Evolutionary conservation across 2,113 vertebrate genomes (phyloP).

Genomic region (Serinus canaria): DNA sequence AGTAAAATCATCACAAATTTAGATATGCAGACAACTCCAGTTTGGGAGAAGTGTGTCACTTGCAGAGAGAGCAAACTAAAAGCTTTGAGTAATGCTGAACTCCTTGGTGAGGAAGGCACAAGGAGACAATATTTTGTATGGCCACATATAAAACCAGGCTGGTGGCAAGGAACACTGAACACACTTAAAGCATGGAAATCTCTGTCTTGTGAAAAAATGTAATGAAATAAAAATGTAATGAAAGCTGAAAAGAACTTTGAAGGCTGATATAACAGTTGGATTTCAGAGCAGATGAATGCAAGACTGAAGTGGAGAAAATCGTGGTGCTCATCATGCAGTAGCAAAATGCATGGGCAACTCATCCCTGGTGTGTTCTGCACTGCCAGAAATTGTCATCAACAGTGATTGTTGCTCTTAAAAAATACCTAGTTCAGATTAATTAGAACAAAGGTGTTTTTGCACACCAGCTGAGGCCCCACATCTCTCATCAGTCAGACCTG

Average conservation of each 20-base stretch:
- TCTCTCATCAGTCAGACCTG: background rate
- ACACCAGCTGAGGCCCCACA: background rate
- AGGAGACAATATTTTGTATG: background rate
- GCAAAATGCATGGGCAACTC: fast-evolving
- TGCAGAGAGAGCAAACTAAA: background rate
- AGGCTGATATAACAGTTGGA: background rate
- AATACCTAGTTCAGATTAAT: background rate
- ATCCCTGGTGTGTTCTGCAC: background rate
- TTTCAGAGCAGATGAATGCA: background rate
- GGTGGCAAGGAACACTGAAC: background rate
- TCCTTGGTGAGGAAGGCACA: background rate
- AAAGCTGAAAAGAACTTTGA: background rate
- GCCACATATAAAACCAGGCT: background rate
- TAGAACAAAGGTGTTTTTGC: background rate
- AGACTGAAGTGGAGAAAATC: background rate
- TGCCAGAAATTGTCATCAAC: background rate
- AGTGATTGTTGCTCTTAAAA: background rate
- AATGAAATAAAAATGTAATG: background rate
- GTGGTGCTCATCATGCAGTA: background rate
- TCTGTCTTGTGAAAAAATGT: background rate
- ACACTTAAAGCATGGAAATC: background rate
- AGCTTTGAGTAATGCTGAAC: background rate
- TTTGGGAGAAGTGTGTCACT: background rate
- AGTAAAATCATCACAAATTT: background rate
- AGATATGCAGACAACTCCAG: background rate